phyloP scores from a whole-genome alignment of 2,888 invertebrate species.

The Pandemis heparana region DNA sequence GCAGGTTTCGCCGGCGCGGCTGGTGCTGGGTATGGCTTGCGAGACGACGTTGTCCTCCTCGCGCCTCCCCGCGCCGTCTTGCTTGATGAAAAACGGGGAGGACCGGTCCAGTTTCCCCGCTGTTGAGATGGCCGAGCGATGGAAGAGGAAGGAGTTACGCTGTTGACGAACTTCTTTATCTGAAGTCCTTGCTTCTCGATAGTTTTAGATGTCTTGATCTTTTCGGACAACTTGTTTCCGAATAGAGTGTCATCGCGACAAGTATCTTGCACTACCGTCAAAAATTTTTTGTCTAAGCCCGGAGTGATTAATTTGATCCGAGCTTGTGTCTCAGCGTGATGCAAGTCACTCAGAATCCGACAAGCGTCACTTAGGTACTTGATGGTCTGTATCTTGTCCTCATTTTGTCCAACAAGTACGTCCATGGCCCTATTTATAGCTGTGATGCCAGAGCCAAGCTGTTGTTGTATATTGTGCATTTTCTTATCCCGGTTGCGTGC shows the following conservation, averaged over 20 bases:
- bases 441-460: conserved; percentile 10
- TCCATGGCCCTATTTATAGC: conserved; percentile 41
- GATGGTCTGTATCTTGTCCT: conserved; percentile 33
- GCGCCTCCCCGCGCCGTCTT: conserved; percentile 44
- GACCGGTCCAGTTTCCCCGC: conserved; percentile 45
- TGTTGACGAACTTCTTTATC: neutral
- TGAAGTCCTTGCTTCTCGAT: conserved; percentile 11
- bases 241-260: conserved; percentile 47
- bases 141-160: neutral
- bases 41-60: neutral
- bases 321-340: conserved; percentile 28
- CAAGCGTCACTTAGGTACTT: conserved; percentile 39
- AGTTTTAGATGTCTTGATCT: conserved; percentile 40
- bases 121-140: neutral
- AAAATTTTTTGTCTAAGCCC: conserved; percentile 45
- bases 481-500: conserved; percentile 32
- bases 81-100: conserved; percentile 46
- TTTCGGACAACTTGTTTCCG: conserved; percentile 41
- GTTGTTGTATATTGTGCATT: conserved; percentile 36
- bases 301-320: conserved; percentile 43
- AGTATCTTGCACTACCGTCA: conserved; percentile 36
- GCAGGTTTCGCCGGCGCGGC: neutral
- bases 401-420: no score
- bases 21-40: no score
- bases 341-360: conserved; percentile 41